These are phyloP conservation scores for Rousettus madagascariensis DNA, from an alignment of 2,797 vertebrate genomes.

Conservation along the genomic window DNA sequence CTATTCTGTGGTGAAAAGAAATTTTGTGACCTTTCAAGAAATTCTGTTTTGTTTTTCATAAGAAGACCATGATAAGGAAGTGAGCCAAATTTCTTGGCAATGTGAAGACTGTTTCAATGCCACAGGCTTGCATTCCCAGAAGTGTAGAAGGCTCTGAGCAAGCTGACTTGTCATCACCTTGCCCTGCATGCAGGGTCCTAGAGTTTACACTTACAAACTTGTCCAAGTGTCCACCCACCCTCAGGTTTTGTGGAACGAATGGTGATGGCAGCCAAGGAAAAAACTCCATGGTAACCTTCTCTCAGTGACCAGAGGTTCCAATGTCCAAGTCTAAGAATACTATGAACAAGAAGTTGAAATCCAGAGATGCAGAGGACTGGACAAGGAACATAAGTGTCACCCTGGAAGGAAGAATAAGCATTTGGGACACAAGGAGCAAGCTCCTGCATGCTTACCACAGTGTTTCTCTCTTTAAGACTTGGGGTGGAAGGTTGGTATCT, in stretches of 20 bases:
- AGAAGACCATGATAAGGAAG: conserved; percentile 38
- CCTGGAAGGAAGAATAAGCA: neutral
- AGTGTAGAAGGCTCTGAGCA: neutral
- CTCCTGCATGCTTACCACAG: neutral
- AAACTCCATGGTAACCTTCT: neutral
- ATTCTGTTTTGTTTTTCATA: conserved; percentile 35
- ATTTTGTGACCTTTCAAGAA: conserved; percentile 64
- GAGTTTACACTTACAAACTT: neutral
- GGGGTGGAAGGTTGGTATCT: accelerated
- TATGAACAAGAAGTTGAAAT: neutral
- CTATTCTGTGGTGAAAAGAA: neutral
- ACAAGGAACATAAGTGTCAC: neutral
- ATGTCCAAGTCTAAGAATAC: neutral
- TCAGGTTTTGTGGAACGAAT: neutral
- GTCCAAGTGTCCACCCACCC: neutral
- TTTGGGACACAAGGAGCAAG: neutral
- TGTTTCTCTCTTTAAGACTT: neutral
- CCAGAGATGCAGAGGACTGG: neutral
- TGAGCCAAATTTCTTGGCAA: neutral
- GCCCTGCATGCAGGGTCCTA: neutral
- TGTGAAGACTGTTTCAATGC: neutral
- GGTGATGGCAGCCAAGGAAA: neutral
- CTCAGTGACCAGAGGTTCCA: neutral
- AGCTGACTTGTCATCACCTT: neutral
- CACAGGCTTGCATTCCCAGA: neutral